These are phyloP conservation scores for Thereuonema tuberculata DNA, from an alignment of 1,140 invertebrate genomes.

Conservation along the genomic window DNA sequence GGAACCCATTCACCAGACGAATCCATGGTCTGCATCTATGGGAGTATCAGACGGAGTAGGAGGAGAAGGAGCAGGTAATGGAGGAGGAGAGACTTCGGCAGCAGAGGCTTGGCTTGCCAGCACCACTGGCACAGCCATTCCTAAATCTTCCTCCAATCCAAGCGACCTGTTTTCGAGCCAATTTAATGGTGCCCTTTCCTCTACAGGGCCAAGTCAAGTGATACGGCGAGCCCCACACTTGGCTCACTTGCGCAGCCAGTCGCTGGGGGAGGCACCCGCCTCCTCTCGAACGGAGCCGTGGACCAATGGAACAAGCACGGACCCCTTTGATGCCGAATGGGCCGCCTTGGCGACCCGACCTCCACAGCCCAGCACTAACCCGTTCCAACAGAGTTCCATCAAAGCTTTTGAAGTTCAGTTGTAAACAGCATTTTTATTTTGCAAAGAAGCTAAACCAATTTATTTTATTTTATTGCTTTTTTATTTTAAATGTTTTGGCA, in stretches of 20 bases:
- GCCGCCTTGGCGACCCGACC: constrained; percentile 40
- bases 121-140: constrained; percentile 55
- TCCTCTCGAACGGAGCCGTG: constrained; percentile 11
- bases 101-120: constrained; percentile 46
- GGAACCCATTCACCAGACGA: neutral
- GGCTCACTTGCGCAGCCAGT: constrained; percentile 43
- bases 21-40: constrained; percentile 5
- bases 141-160: constrained; percentile 4
- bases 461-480: constrained; percentile 1
- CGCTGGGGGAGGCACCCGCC: constrained; percentile 31
- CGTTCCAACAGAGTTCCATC: constrained; percentile 35
- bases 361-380: constrained; percentile 30
- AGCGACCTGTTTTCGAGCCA: constrained; percentile 2
- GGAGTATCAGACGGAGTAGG: constrained; percentile 24
- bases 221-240: constrained; percentile 34
- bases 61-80: too few species aligned
- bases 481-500: too few species aligned
- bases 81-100: constrained; percentile 19
- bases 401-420: constrained; percentile 45
- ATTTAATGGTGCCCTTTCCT: constrained; percentile 43
- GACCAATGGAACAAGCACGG: constrained; percentile 32
- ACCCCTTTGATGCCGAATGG: constrained; percentile 81
- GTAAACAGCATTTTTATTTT: constrained; percentile 25
- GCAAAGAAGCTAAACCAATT: constrained; percentile 2
- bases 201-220: constrained; percentile 27